These are phyloP conservation scores for Catharus fuscescens DNA, from an alignment of 2,113 vertebrate species.

Conservation along the genomic window DNA sequence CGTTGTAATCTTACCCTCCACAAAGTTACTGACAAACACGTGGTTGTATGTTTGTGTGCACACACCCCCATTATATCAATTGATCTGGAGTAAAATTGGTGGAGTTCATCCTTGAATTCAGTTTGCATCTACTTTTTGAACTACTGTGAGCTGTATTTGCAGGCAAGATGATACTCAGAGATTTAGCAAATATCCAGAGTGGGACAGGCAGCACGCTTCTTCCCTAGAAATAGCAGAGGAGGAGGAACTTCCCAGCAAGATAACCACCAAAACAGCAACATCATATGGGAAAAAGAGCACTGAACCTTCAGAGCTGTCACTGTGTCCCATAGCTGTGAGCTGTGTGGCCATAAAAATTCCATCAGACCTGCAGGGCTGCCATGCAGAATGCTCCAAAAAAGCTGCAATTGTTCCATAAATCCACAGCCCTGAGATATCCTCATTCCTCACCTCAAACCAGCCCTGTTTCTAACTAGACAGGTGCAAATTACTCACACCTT, in stretches of 20 bases:
- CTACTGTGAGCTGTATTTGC: neutral
- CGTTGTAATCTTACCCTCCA: neutral
- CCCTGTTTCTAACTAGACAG: neutral
- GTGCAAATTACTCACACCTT: too few relatives aligned
- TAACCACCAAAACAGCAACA: neutral
- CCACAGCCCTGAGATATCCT: neutral
- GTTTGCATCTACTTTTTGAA: neutral
- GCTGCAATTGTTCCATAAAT: neutral
- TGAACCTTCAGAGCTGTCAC: neutral
- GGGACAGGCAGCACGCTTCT: neutral
- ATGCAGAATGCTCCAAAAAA: neutral
- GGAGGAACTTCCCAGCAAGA: neutral
- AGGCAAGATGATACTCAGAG: neutral
- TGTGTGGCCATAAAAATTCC: neutral
- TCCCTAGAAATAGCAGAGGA: neutral
- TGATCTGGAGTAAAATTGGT: neutral
- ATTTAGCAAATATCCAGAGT: neutral
- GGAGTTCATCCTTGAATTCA: neutral
- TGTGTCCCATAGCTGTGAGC: neutral
- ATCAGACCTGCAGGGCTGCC: accelerated
- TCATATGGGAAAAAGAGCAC: accelerated
- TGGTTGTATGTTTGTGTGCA: neutral
- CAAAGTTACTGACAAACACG: neutral
- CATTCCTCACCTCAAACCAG: neutral
- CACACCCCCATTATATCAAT: accelerated